Percentiles rank a stretch among this genome's conserved stretches.
Evolutionary conservation across 2,113 vertebrate genomes (phyloP).

Genomic region (Scatophagus argus): DNA sequence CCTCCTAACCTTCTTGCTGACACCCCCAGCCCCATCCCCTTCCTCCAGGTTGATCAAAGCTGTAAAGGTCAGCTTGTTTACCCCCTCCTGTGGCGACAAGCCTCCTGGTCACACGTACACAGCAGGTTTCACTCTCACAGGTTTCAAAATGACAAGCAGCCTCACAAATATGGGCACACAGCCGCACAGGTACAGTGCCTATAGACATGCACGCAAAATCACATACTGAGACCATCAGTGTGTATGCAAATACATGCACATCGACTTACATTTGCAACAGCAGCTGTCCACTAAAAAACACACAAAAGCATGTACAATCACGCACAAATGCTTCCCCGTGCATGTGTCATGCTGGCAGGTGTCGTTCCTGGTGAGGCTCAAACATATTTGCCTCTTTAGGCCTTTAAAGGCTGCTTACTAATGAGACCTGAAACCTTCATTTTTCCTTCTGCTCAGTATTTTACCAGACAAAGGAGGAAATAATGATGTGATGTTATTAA

Average conservation of each 20-base stretch:
- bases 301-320: constrained; percentile 4
- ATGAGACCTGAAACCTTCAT: background rate
- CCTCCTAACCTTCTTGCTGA: constrained; percentile 20
- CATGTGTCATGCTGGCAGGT: constrained; percentile 13
- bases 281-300: constrained; percentile 7
- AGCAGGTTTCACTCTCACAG: constrained; percentile 37
- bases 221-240: background rate
- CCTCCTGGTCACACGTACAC: constrained; percentile 54
- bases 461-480: background rate
- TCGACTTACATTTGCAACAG: constrained; percentile 3
- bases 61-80: constrained; percentile 74
- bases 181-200: background rate
- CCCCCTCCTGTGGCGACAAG: constrained; percentile 57
- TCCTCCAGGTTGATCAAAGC: constrained; percentile 60
- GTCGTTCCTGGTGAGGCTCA: constrained; percentile 22
- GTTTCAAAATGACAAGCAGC: constrained; percentile 49
- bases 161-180: constrained; percentile 15
- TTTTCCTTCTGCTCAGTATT: background rate
- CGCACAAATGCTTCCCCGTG: background rate
- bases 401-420: background rate
- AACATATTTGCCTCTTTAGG: background rate
- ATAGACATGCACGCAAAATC: background rate
- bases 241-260: background rate
- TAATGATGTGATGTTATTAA: background rate
- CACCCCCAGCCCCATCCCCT: constrained; percentile 18